Percentiles rank a stretch among this genome's conserved stretches.
These are phyloP conservation scores for Columba guinea DNA, from an alignment of 2,797 vertebrate species.

Conservation along the genomic window DNA sequence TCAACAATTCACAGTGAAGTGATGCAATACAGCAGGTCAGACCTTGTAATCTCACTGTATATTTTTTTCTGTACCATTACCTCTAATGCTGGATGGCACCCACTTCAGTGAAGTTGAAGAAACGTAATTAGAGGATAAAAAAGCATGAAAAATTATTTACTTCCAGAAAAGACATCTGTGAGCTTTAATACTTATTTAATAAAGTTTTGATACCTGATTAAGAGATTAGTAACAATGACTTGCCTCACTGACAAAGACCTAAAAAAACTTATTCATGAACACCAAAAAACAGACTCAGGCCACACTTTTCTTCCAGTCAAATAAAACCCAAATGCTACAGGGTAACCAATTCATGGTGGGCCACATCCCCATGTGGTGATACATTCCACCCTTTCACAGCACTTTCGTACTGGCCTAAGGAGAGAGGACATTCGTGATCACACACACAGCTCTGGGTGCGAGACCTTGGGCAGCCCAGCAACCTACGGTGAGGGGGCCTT, in stretches of 20 bases:
- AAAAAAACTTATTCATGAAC: neutral
- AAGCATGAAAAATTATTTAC: neutral
- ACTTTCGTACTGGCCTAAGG: fast-evolving
- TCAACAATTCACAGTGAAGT: neutral
- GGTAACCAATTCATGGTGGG: neutral
- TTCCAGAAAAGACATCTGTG: neutral
- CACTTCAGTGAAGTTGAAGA: neutral
- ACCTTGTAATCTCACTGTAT: neutral
- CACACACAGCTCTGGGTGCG: fast-evolving
- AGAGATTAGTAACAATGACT: neutral
- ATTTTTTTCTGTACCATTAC: neutral
- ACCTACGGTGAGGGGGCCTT: neutral
- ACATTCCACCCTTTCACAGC: fast-evolving
- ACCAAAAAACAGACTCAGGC: neutral
- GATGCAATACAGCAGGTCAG: fast-evolving
- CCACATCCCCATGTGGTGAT: fast-evolving
- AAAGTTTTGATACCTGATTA: neutral
- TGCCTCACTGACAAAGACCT: neutral
- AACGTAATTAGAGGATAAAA: neutral
- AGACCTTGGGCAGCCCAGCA: neutral
- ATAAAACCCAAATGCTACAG: neutral
- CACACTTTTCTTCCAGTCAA: neutral
- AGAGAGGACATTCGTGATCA: fast-evolving
- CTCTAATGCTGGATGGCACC: neutral
- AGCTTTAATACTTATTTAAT: neutral